phyloP scores from a whole-genome alignment of 2,113 vertebrate species.

The Colius striatus region DNA sequence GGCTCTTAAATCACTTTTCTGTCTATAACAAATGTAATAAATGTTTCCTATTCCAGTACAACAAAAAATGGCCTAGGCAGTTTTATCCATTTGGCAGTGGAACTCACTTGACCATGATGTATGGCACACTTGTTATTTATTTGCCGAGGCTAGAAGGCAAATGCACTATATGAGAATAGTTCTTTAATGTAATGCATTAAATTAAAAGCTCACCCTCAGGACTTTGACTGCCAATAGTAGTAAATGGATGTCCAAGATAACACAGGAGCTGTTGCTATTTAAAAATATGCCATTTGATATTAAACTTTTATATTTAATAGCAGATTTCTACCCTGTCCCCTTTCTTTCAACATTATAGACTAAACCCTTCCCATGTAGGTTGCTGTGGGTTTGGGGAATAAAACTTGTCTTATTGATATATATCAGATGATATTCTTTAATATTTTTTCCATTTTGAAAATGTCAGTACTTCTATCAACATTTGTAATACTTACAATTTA shows the following conservation, averaged over 20 bases:
- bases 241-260: constrained; percentile 52
- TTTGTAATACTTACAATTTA: background rate
- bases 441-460: background rate
- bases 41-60: constrained; percentile 10
- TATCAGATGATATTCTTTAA: background rate
- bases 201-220: constrained; percentile 70
- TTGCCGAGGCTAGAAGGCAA: constrained; percentile 66
- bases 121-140: constrained; percentile 61
- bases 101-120: constrained; percentile 14
- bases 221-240: constrained; percentile 57
- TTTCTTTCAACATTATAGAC: background rate
- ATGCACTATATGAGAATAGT: constrained; percentile 49
- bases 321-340: background rate
- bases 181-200: constrained; percentile 72
- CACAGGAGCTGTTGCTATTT: constrained; percentile 30
- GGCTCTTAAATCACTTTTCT: constrained; percentile 50
- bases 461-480: background rate
- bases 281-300: constrained; percentile 10
- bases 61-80: background rate
- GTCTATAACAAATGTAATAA: constrained; percentile 49
- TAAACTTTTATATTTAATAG: background rate
- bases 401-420: background rate
- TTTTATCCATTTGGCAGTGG: constrained; percentile 16
- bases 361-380: background rate
- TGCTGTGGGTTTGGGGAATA: background rate